Evolutionary conservation across 2,888 invertebrate species (phyloP).

Genomic region (Lottia scabra): DNA sequence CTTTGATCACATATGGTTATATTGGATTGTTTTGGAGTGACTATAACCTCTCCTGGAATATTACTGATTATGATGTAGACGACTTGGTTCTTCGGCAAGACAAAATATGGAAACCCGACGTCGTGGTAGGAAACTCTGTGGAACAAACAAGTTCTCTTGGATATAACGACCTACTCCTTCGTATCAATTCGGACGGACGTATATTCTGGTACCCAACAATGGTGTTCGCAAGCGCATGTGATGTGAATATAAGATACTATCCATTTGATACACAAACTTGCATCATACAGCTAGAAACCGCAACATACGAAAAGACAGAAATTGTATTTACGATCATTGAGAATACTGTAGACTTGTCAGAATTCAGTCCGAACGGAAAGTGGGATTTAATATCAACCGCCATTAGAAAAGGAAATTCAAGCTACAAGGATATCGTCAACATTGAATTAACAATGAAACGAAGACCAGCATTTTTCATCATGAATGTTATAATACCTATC

Average conservation of each 20-base stretch:
- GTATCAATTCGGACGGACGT: neutral
- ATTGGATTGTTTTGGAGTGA: neutral
- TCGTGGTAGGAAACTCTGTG: neutral
- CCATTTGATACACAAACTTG: neutral
- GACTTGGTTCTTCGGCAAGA: neutral
- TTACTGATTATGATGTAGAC: neutral
- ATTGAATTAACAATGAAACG: neutral
- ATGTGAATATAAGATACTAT: neutral
- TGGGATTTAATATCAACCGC: neutral
- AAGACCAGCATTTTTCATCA: neutral
- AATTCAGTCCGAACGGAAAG: neutral
- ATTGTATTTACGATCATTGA: neutral
- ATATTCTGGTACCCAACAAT: neutral
- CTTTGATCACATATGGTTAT: neutral
- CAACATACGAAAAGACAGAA: neutral
- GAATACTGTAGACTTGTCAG: neutral
- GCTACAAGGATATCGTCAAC: neutral
- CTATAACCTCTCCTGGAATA: neutral
- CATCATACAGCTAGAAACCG: neutral
- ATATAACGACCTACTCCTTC: neutral
- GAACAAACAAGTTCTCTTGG: neutral
- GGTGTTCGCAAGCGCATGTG: neutral
- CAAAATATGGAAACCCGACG: neutral
- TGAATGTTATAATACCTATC: neutral
- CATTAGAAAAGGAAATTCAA: neutral